These are phyloP conservation scores for Mirounga angustirostris DNA, from an alignment of 2,113 vertebrate species.

Conservation along the genomic window DNA sequence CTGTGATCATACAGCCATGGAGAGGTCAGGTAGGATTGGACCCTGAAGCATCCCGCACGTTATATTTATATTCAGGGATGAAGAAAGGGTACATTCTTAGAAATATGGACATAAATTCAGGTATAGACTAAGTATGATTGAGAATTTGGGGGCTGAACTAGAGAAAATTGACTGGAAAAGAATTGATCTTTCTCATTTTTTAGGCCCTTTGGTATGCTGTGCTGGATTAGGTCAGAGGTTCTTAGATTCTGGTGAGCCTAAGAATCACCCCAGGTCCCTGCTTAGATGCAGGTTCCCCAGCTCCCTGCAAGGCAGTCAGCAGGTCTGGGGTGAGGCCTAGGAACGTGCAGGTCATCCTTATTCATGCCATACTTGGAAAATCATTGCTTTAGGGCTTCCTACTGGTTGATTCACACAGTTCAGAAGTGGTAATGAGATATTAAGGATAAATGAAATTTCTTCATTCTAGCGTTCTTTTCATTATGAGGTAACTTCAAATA, in stretches of 20 bases:
- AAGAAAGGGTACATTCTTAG: not conserved
- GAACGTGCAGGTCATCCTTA: not conserved
- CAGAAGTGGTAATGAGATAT: not conserved
- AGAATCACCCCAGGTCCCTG: not conserved
- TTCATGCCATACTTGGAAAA: not conserved
- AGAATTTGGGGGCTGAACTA: constrained; percentile 13
- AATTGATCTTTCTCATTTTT: not conserved
- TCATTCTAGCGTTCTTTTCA: not conserved
- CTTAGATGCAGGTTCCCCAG: not conserved
- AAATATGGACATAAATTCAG: not conserved
- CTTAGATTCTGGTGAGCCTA: not conserved
- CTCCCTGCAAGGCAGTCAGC: not conserved
- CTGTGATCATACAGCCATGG: not conserved
- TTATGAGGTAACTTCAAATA: not conserved
- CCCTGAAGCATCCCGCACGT: not conserved
- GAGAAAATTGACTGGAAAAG: not conserved
- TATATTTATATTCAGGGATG: not conserved
- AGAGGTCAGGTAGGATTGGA: not conserved
- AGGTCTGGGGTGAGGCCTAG: not conserved
- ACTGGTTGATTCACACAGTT: not conserved
- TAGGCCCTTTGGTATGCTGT: not conserved
- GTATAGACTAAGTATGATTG: not conserved
- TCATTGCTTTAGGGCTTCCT: not conserved
- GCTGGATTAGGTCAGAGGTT: not conserved
- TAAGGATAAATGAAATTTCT: not conserved